These are phyloP conservation scores for Onychomys torridus DNA, from an alignment of 2,797 vertebrate genomes.

Conservation along the genomic window DNA sequence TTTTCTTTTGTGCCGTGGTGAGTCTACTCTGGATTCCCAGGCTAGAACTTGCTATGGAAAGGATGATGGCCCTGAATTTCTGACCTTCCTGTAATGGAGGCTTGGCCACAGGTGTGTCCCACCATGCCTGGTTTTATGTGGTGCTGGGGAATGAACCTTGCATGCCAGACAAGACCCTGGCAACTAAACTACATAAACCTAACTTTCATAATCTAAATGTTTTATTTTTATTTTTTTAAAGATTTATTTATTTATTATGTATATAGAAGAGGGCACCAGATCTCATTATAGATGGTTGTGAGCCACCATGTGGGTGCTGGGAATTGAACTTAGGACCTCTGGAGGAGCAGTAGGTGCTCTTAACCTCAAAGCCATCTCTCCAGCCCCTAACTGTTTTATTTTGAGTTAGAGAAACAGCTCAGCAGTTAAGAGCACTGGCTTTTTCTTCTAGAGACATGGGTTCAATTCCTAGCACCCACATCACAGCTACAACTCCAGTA, in stretches of 20 bases:
- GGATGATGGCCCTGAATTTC: not conserved
- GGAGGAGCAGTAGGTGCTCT: too few relatives aligned
- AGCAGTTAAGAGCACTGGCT: not conserved
- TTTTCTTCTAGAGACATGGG: not conserved
- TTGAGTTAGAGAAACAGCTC: not conserved
- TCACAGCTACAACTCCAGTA: not conserved
- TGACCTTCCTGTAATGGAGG: not conserved
- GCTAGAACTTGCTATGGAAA: not conserved
- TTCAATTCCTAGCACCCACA: not conserved
- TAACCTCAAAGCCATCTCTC: too few relatives aligned
- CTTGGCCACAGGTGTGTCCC: not conserved
- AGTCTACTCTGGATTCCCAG: not conserved
- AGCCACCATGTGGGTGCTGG: too few relatives aligned
- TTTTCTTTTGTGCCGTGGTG: not conserved
- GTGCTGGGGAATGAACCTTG: not conserved
- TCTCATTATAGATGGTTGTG: too few relatives aligned
- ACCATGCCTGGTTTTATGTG: not conserved
- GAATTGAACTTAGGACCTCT: too few relatives aligned
- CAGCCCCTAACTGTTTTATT: not conserved
- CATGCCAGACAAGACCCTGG: not conserved
- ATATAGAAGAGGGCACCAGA: too few relatives aligned
- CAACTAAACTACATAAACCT: not conserved
- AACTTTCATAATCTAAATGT: not conserved
- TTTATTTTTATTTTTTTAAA: not conserved
- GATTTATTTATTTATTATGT: too few relatives aligned